Conservation (phyloP, 1,140 invertebrate species). For the Alviniconcha marisindica region DNA sequence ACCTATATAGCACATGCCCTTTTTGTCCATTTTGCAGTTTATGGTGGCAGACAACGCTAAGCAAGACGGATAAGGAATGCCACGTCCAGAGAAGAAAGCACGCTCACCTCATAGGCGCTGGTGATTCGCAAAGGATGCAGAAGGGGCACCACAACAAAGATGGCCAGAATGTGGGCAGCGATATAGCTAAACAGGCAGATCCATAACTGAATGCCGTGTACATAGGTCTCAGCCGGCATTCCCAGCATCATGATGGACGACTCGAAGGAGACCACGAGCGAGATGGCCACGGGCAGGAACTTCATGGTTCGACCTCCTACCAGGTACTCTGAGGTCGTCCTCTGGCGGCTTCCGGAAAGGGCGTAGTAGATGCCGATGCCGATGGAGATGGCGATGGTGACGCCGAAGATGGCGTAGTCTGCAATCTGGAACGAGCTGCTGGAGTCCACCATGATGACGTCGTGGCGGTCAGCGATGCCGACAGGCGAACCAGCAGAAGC, state of each 20-base stretch:
- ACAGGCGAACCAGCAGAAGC: too few relatives aligned
- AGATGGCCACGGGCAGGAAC: slow-evolving; percentile 66
- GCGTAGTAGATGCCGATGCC: slow-evolving; percentile 88
- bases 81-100: neutral
- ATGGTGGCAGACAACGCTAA: too few relatives aligned
- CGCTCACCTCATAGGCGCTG: slow-evolving; percentile 2
- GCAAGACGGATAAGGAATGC: too few relatives aligned
- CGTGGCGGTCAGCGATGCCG: too few relatives aligned
- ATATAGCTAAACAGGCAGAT: slow-evolving; percentile 51
- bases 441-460: slow-evolving; percentile 44
- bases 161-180: slow-evolving; percentile 26
- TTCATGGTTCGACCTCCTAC: slow-evolving; percentile 80
- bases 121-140: neutral
- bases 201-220: slow-evolving; percentile 59
- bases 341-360: slow-evolving; percentile 90
- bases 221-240: slow-evolving; percentile 63
- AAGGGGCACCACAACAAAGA: neutral
- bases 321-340: slow-evolving; percentile 88
- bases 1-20: too few relatives aligned
- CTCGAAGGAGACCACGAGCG: slow-evolving; percentile 66
- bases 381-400: slow-evolving; percentile 75
- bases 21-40: too few relatives aligned
- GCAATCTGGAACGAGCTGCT: slow-evolving; percentile 53
- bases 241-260: slow-evolving; percentile 76
- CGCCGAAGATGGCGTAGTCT: slow-evolving; percentile 64